Percentiles rank a stretch among this genome's conserved stretches.
Conservation (phyloP, 1,140 invertebrate species). For the Phenacoccus solenopsis region DNA sequence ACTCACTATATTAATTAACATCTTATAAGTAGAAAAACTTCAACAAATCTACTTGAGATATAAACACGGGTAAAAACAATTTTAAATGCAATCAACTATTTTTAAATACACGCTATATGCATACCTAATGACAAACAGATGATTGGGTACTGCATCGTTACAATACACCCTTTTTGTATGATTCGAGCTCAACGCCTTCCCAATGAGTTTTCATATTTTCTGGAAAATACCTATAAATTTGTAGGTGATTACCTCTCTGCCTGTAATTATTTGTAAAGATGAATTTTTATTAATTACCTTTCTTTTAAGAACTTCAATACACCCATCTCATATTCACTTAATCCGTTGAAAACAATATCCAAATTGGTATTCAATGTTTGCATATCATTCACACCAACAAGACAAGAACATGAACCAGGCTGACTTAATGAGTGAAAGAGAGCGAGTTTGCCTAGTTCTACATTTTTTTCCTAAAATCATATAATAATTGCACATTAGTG, state of each 20-base stretch:
- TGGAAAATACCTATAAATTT: background rate
- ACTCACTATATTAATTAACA: no score
- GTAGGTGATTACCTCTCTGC: no score
- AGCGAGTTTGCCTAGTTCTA: conserved; percentile 58
- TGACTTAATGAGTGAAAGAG: conserved; percentile 47
- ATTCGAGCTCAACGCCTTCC: conserved; percentile 37
- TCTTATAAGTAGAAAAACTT: no score
- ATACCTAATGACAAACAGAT: no score
- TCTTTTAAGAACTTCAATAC: conserved; percentile 44
- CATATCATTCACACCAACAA: conserved; percentile 54
- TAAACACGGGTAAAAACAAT: no score
- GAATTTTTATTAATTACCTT: conserved; percentile 53
- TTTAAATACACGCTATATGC: no score
- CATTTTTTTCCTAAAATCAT: conserved; percentile 39
- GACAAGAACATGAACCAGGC: conserved; percentile 43
- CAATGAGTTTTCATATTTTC: conserved; percentile 34
- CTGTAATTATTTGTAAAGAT: no score
- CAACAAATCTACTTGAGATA: no score
- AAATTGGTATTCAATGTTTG: conserved; percentile 48
- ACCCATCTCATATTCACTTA: conserved; percentile 45
- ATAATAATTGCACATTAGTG: conserved; percentile 21
- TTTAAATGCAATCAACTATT: no score
- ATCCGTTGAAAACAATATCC: conserved; percentile 41
- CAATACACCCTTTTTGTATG: conserved; percentile 20
- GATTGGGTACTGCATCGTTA: background rate